A percentile compares a stretch with the other conserved stretches of the same genome.
Conservation (phyloP, 2,797 vertebrate genomes). For the Synanceia verrucosa region DNA sequence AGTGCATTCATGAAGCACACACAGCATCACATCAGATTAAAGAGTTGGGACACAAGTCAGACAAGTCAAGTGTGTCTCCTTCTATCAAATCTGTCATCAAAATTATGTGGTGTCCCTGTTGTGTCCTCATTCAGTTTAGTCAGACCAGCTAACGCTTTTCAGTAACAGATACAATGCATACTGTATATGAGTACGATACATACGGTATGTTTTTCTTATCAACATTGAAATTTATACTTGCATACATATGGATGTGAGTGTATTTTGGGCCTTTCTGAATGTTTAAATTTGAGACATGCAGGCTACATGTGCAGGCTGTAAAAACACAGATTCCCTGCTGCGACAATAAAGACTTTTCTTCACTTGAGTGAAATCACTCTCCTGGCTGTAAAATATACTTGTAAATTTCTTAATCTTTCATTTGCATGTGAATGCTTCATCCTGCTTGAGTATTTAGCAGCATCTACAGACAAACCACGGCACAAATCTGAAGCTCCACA, state of each 20-base stretch:
- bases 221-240: too few species aligned
- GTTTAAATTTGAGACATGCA: too few species aligned
- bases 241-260: too few species aligned
- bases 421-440: slow-evolving; percentile 17
- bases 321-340: not conserved
- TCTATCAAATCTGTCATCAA: not conserved
- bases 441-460: slow-evolving; percentile 48
- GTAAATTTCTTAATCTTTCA: slow-evolving; percentile 18
- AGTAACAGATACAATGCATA: too few species aligned
- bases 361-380: not conserved
- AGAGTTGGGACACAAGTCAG: not conserved
- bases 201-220: too few species aligned
- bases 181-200: too few species aligned
- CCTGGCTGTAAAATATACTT: slow-evolving; percentile 8
- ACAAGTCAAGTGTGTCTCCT: not conserved
- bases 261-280: too few species aligned
- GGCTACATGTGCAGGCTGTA: too few species aligned
- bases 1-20: not conserved
- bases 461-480: slow-evolving; percentile 20
- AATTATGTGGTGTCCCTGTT: not conserved
- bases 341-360: not conserved
- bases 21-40: slow-evolving; percentile 12
- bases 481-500: slow-evolving; percentile 16
- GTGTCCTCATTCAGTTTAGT: not conserved
- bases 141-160: not conserved